Evolutionary conservation across 2,113 vertebrate species (phyloP).

Genomic region (Pseudolaguvia tuberculata): DNA sequence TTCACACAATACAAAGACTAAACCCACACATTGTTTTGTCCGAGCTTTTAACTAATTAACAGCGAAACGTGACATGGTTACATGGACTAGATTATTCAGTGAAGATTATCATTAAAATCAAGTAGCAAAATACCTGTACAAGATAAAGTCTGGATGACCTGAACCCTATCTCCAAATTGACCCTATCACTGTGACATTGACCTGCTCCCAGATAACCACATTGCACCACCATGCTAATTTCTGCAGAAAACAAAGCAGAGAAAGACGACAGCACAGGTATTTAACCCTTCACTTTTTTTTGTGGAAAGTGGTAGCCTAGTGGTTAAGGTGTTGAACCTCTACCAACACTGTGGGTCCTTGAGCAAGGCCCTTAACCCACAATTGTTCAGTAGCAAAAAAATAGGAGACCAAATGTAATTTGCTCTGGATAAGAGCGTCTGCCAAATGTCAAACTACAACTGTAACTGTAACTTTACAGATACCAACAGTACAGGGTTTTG

Average conservation of each 20-base stretch:
- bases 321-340: no score
- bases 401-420: no score
- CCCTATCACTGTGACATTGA: neutral
- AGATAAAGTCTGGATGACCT: neutral
- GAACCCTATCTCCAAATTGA: neutral
- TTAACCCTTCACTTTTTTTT: neutral
- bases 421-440: no score
- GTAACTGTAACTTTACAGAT: no score
- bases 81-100: neutral
- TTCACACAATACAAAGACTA: neutral
- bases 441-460: no score
- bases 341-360: no score
- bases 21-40: neutral
- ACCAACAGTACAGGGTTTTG: neutral
- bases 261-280: no score
- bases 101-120: slow-evolving; percentile 1
- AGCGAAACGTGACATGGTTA: neutral
- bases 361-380: no score
- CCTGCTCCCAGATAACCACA: neutral
- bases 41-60: neutral
- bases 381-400: no score
- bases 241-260: neutral
- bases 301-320: no score
- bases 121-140: neutral
- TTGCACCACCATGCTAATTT: neutral